A percentile compares a stretch with the other conserved stretches of the same genome.
Evolutionary conservation across 2,888 invertebrate genomes (phyloP).

Genomic region (Adelphocoris suturalis): DNA sequence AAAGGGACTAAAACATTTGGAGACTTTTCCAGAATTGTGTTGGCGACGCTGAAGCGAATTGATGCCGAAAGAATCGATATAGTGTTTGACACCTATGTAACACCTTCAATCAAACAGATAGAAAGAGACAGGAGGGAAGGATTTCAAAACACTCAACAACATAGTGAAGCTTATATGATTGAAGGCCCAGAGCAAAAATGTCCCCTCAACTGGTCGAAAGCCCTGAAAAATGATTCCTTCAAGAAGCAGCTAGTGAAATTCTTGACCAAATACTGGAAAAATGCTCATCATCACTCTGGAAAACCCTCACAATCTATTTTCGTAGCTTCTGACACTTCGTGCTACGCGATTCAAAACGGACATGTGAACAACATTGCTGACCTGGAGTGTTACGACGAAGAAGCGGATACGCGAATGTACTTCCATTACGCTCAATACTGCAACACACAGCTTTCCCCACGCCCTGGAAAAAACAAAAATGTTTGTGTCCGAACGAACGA

Average conservation of each 20-base stretch:
- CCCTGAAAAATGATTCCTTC: background rate
- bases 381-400: background rate
- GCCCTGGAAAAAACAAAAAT: too few relatives aligned
- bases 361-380: background rate
- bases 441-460: background rate
- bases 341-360: background rate
- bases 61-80: background rate
- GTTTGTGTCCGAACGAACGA: background rate
- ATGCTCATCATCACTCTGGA: background rate
- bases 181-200: too few relatives aligned
- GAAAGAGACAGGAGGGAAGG: too few relatives aligned
- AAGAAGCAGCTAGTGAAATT: background rate
- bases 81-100: background rate
- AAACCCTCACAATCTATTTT: background rate
- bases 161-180: too few relatives aligned
- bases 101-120: background rate
- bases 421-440: background rate
- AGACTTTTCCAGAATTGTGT: background rate
- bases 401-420: background rate
- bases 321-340: background rate
- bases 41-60: background rate
- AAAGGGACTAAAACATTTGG: background rate
- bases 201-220: background rate
- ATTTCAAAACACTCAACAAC: too few relatives aligned
- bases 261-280: background rate